phyloP scores from a whole-genome alignment of 2,888 invertebrate species.

The Digitonthophagus gazella region DNA sequence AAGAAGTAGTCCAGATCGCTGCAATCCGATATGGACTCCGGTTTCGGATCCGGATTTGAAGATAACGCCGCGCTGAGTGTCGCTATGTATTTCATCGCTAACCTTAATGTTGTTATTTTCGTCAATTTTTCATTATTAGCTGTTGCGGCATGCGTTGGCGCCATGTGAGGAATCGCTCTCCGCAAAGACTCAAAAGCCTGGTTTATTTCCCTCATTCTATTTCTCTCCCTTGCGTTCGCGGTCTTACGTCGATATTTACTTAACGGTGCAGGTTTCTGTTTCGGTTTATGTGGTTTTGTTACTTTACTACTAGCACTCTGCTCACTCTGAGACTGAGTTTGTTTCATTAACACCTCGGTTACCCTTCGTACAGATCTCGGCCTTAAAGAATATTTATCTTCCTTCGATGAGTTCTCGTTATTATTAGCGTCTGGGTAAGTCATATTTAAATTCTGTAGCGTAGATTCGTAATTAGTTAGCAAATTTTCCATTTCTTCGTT shows the following conservation, averaged over 20 bases:
- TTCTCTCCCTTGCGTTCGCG: constrained; percentile 84
- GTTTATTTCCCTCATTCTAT: constrained; percentile 88
- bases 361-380: constrained; percentile 63
- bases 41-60: constrained; percentile 27
- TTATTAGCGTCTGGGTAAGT: constrained; percentile 48
- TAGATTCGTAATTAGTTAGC: constrained; percentile 27
- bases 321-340: constrained; percentile 20
- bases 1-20: constrained; percentile 52
- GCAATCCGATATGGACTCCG: constrained; percentile 39
- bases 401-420: constrained; percentile 45
- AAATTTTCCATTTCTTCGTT: constrained; percentile 29
- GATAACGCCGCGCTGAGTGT: constrained; percentile 66
- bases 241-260: constrained; percentile 89
- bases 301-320: constrained; percentile 29
- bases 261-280: constrained; percentile 69
- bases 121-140: constrained; percentile 77
- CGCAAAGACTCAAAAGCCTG: constrained; percentile 81
- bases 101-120: constrained; percentile 82
- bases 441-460: constrained; percentile 26
- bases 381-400: constrained; percentile 67
- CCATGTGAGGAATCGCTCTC: constrained; percentile 67
- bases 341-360: constrained; percentile 48
- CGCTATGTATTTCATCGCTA: constrained; percentile 86
- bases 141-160: constrained; percentile 34
- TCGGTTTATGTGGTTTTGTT: constrained; percentile 48